Evolutionary conservation across 2,888 invertebrate species (phyloP), one percentile per base, ranked within the genome.

Genomic region (Sinopyrophorus schimmeli): DNA sequence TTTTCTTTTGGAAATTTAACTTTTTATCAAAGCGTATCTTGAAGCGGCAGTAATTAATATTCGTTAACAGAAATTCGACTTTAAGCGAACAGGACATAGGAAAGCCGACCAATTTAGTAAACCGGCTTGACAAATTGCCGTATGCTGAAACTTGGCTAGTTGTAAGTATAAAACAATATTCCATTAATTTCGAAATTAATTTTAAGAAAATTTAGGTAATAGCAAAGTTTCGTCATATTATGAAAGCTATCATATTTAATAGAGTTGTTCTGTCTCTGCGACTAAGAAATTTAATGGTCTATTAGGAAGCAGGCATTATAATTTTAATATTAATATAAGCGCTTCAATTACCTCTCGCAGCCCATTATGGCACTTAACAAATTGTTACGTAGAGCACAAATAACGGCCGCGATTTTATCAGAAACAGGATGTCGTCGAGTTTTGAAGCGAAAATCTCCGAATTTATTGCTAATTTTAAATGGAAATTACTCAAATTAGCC

Each of bases 311-410:
- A 28, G 21, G 20, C 27, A 39, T 39, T 39, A 39, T 39, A 20
- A 39, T 39, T 39, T 39, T 28, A 28, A 39, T 39, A 39, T 39
- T 39, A 24, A 39, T 39, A 28, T 28, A 39, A 16, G 26, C 28
- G 27, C 20, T 21, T 20, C 10, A 20, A 14, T 28, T 27, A 28
- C 28, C 39, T 39, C 28, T 39, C 28, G 28, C 39, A 28, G 10
- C 15, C 39, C 39, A 39, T 39, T 39, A 39, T 11, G 39, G 27
- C 12, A 5, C 28, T 34, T 39, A 39, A 20, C 28, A 39, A 28
- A 39, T 39, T 39, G 39, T 7, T 21, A 27, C 12, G 27, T 14
- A 34, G 17, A 21, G 35, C 23, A 23, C 35, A 24, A 35, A 24
- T 16, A 35, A 9, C 15, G 12, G 24, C 10, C 20, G 20, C n/a